Conservation (phyloP, 2,113 vertebrate genomes). For the Ivindomyrus marchei region DNA sequence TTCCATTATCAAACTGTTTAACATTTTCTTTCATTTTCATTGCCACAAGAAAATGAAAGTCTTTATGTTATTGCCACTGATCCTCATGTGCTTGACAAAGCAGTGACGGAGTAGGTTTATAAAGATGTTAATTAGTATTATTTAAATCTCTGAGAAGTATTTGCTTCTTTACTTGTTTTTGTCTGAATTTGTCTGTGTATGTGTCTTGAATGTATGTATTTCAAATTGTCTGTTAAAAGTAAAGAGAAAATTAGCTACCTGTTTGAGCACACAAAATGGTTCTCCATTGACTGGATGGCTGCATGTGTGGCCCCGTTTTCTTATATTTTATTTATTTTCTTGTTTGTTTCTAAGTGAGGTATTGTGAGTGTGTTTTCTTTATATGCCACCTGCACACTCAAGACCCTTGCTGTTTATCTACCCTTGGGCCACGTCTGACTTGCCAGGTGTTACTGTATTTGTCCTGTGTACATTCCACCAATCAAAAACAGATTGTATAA, state of each 20-base stretch:
- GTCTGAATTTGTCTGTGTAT: background rate
- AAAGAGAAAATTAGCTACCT: background rate
- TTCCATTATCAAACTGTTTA: background rate
- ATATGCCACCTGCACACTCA: background rate
- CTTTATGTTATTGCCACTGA: background rate
- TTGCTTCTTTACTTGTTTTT: background rate
- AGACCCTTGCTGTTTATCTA: background rate
- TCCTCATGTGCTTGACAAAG: background rate
- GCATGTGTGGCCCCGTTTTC: background rate
- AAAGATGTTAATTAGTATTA: background rate
- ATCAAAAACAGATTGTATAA: background rate
- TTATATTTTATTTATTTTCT: background rate
- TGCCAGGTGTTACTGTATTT: background rate
- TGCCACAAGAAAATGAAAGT: background rate
- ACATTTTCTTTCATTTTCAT: background rate
- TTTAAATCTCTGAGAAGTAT: background rate
- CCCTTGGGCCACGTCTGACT: background rate
- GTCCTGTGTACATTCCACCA: background rate
- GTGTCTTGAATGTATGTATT: background rate
- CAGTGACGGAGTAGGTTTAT: background rate
- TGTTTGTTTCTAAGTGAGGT: background rate
- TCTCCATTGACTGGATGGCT: background rate
- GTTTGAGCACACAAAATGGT: background rate
- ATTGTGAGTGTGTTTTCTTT: background rate
- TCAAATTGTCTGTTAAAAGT: background rate